Conservation (phyloP, 2,888 invertebrate genomes). For the Zygothrica quintamaculata region DNA sequence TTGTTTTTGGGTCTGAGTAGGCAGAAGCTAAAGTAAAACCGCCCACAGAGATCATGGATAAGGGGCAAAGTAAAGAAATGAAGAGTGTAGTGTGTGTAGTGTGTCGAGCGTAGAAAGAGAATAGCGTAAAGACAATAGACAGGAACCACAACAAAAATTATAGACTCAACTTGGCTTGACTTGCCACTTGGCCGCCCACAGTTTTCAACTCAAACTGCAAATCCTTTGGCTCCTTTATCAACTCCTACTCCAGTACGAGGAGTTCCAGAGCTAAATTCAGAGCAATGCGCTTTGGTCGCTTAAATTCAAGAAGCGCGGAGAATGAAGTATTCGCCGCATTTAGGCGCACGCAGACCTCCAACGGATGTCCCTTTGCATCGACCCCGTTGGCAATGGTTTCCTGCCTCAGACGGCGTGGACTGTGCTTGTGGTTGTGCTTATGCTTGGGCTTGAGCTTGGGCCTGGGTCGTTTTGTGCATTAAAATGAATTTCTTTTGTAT, state of each 20-base stretch:
- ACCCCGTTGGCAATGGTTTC: conserved; percentile 63
- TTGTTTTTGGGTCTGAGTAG: conserved; percentile 29
- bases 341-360: conserved; percentile 71
- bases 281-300: conserved; percentile 69
- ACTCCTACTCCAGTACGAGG: conserved; percentile 1
- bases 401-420: conserved; percentile 46
- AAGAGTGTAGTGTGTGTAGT: too few species aligned
- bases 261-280: neutral
- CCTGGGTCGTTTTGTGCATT: conserved; percentile 57
- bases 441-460: neutral
- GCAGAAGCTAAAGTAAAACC: conserved; percentile 26
- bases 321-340: conserved; percentile 66
- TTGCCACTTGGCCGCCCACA: conserved; percentile 60
- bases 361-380: conserved; percentile 12
- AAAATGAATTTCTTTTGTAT: conserved; percentile 76
- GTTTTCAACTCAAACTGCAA: conserved; percentile 29
- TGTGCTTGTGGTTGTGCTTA: too few species aligned
- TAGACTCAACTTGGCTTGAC: conserved; percentile 72
- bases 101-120: too few species aligned
- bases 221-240: conserved; percentile 1
- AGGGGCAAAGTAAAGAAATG: conserved; percentile 5
- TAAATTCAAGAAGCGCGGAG: conserved; percentile 58
- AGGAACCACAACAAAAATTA: conserved; percentile 79
- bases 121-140: conserved; percentile 71
- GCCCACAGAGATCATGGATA: conserved; percentile 3